A percentile compares a stretch with the other conserved stretches of the same genome.
Conservation (phyloP, 2,113 vertebrate species). For the Varanus komodoensis region DNA sequence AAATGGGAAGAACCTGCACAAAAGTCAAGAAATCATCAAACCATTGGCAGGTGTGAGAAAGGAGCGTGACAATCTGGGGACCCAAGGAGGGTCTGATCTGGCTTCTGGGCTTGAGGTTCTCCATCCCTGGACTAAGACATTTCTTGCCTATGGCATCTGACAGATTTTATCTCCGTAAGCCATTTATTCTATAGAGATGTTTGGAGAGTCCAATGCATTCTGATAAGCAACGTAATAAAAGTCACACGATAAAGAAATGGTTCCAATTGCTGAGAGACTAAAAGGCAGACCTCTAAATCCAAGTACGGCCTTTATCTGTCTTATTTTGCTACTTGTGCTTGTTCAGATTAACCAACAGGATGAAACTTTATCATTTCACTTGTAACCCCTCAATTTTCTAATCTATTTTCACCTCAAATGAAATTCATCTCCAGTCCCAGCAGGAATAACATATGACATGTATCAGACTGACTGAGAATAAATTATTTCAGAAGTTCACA, state of each 20-base stretch:
- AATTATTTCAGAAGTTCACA: slow-evolving; percentile 50
- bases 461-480: slow-evolving; percentile 33
- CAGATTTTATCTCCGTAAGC: background rate
- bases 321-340: background rate
- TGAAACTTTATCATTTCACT: background rate
- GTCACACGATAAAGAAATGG: too few species aligned
- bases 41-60: too few species aligned
- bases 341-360: background rate
- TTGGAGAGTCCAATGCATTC: background rate
- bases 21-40: too few species aligned
- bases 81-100: too few species aligned
- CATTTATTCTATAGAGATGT: background rate
- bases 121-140: background rate
- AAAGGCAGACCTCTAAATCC: background rate
- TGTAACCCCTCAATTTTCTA: slow-evolving; percentile 19
- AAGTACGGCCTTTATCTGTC: background rate
- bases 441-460: slow-evolving; percentile 22
- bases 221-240: background rate
- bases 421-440: background rate
- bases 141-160: background rate
- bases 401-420: background rate
- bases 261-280: too few species aligned
- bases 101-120: too few species aligned
- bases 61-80: too few species aligned
- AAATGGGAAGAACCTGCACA: too few species aligned